These are phyloP conservation scores for Palaemon carinicauda DNA, from an alignment of 1,140 invertebrate species.

Conservation along the genomic window DNA sequence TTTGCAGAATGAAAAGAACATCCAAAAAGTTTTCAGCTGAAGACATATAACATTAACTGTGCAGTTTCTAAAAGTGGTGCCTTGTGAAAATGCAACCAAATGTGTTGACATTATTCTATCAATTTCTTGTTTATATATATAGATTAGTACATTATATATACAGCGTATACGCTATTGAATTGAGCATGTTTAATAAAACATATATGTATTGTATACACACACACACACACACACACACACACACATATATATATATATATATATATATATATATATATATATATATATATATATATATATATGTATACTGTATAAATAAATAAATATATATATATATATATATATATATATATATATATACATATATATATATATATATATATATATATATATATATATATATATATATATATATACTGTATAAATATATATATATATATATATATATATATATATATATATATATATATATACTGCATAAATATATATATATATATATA, in stretches of 20 bases:
- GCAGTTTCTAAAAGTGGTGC: too few relatives aligned
- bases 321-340: background rate
- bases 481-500: background rate
- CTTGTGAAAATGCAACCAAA: too few relatives aligned
- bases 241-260: background rate
- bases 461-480: background rate
- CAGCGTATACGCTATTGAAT: background rate
- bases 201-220: background rate
- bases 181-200: too few relatives aligned
- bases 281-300: background rate
- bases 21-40: too few relatives aligned
- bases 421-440: background rate
- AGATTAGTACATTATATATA: background rate
- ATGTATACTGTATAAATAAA: background rate
- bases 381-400: background rate
- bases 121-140: too few relatives aligned
- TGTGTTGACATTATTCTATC: too few relatives aligned
- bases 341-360: background rate
- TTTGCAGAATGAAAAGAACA: too few relatives aligned
- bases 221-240: background rate
- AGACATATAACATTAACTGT: too few relatives aligned
- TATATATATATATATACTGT: background rate
- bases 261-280: background rate
- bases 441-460: background rate
- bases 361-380: background rate